Evolutionary conservation across 2,888 invertebrate genomes (phyloP), one percentile per base, ranked within the genome.

Genomic region (Protodeltote pygarga): DNA sequence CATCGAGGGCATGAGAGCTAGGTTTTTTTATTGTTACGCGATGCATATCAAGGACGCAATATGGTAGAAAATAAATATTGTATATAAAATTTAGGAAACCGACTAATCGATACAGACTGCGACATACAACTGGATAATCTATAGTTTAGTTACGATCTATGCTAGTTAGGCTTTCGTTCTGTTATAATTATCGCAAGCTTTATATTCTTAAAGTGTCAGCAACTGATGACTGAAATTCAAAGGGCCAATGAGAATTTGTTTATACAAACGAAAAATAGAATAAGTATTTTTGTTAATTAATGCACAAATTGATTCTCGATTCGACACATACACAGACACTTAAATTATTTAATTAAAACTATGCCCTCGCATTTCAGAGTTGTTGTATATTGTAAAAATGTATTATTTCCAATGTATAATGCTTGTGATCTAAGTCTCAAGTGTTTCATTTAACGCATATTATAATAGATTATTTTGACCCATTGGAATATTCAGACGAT

Each of bases 11-110:
- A 85, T 87, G 78, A 84, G 85, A 89, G 90, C 90, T 89, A 89
- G 79, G 86, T 89, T 90, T 90, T 90, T 90, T 90, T 91, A 90
- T 91, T 91, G 92, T 91, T 91, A 90, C 92, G 92, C 92, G 85
- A 92, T 91, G 92, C 92, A 91, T 92, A 92, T 92, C 92, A 90
- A 86, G 89, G 84, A 92, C 92, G 92, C 92, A 92, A 92, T 92
- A 92, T 91, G 92, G 86, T 92, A 92, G 92, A 81, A 87, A 91
- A 91, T 92, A 91, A 91, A 92, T 91, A 89, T 87, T 92, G 91
- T 92, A 92, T 79, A 91, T 92, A 91, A 80, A 84, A 77, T 48
- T 83, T 89, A 88, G 87, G 83, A 79, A 83, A 83, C 82, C 77
- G 84, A 88, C 82, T 86, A 84, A 85, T 81, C 81, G 80, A 86